Conservation (phyloP, 2,797 vertebrate species). For the Myripristis murdjan region DNA sequence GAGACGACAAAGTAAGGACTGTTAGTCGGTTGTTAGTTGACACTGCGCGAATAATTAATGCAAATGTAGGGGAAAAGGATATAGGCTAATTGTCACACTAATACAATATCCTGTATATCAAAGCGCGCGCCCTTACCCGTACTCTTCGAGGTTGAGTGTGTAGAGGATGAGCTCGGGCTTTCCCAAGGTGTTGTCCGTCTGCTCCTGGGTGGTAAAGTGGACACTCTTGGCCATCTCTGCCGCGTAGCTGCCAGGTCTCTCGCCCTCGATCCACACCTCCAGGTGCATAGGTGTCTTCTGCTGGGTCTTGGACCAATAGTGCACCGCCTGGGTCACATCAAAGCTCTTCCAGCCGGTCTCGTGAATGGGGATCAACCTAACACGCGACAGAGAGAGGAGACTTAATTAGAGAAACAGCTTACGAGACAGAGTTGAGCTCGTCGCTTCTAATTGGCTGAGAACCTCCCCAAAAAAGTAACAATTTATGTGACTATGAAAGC, state of each 20-base stretch:
- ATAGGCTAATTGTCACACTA: conserved; percentile 61
- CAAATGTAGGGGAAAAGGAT: conserved; percentile 31
- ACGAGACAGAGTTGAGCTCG: background rate
- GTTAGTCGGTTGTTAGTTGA: too few relatives aligned
- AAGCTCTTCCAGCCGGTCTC: conserved; percentile 95
- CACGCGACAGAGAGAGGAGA: conserved; percentile 38
- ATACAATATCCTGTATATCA: conserved; percentile 67
- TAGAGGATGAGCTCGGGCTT: conserved; percentile 95
- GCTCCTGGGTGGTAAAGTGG: conserved; percentile 90
- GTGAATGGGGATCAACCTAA: conserved; percentile 91
- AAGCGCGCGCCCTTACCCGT: conserved; percentile 86
- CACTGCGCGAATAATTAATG: conserved; percentile 29
- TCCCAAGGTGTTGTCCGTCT: conserved; percentile 86
- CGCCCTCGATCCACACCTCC: conserved; percentile 95
- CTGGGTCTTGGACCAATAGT: conserved; percentile 90
- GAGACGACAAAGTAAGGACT: background rate
- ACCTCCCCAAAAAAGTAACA: too few relatives aligned
- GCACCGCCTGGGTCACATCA: conserved; percentile 96
- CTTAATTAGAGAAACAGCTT: conserved; percentile 24
- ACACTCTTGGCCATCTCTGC: conserved; percentile 91
- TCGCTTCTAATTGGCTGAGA: background rate
- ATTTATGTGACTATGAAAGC: too few relatives aligned
- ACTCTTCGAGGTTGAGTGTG: conserved; percentile 92
- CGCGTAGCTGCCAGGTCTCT: conserved; percentile 90
- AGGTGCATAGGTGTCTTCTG: conserved; percentile 90